Conservation (phyloP, 2,113 vertebrate species). For the Chauna torquata region DNA sequence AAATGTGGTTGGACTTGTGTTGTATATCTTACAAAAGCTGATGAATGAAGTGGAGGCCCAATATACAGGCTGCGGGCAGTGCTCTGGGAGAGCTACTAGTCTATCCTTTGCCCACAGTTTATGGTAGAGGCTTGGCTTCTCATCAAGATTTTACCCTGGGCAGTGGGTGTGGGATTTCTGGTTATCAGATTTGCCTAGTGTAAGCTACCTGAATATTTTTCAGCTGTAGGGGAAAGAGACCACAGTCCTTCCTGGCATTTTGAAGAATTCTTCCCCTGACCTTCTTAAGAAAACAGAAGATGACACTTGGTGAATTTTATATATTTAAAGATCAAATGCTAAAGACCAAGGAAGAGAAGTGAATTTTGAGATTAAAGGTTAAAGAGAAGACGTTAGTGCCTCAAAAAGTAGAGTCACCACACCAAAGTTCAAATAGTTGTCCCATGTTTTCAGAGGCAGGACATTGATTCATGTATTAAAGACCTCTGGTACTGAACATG, state of each 20-base stretch:
- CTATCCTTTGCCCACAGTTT: background rate
- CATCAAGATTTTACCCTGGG: background rate
- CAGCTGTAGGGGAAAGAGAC: background rate
- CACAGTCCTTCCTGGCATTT: background rate
- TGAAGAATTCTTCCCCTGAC: background rate
- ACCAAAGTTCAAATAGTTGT: background rate
- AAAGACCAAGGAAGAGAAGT: background rate
- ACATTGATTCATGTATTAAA: background rate
- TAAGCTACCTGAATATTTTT: background rate
- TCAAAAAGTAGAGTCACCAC: background rate
- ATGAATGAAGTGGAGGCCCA: background rate
- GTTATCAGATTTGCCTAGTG: background rate
- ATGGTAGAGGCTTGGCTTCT: background rate
- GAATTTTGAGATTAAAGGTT: background rate
- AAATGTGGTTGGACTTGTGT: conserved; percentile 7
- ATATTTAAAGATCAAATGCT: background rate
- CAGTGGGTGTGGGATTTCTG: background rate
- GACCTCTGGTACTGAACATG: background rate
- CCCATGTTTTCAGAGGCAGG: background rate
- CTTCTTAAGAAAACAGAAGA: background rate
- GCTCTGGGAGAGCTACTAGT: background rate
- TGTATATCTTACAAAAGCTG: background rate
- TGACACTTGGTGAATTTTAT: background rate
- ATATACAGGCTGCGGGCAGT: background rate
- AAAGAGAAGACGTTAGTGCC: background rate